Percentiles rank a stretch among this genome's conserved stretches.
phyloP scores from a whole-genome alignment of 2,888 invertebrate species.

The Pammene aurita region DNA sequence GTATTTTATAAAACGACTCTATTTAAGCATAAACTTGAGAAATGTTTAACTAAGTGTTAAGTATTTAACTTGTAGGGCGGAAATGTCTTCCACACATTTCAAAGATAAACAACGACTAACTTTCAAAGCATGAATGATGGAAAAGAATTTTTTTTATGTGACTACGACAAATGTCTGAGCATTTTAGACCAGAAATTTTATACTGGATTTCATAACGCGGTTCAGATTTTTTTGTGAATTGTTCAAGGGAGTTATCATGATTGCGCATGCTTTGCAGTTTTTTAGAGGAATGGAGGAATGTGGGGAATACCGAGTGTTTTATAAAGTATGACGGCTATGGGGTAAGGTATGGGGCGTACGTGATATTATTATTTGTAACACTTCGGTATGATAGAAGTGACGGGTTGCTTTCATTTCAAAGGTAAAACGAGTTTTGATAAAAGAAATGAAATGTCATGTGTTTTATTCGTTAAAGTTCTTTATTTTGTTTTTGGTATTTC shows the following conservation, averaged over 20 bases:
- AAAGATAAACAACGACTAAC: too few relatives aligned
- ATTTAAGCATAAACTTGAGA: too few relatives aligned
- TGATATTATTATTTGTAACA: conserved; percentile 21
- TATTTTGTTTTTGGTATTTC: too few relatives aligned
- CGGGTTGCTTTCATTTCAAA: not conserved
- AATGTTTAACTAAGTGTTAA: too few relatives aligned
- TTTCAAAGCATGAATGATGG: too few relatives aligned
- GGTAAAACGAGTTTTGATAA: not conserved
- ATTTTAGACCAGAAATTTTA: too few relatives aligned
- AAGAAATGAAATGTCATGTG: not conserved
- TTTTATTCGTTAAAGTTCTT: not conserved
- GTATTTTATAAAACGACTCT: too few relatives aligned
- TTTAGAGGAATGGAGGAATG: conserved; percentile 17
- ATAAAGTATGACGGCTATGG: not conserved
- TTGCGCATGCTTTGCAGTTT: conserved; percentile 31
- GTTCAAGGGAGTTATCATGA: conserved; percentile 6
- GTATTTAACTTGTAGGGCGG: too few relatives aligned
- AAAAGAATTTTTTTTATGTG: too few relatives aligned
- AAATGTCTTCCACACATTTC: too few relatives aligned
- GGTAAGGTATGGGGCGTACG: not conserved
- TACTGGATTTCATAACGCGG: not conserved
- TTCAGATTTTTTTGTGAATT: not conserved
- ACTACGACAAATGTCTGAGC: too few relatives aligned
- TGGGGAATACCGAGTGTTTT: not conserved
- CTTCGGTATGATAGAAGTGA: not conserved